These are phyloP conservation scores for Byasa hedistus DNA, from an alignment of 2,888 invertebrate species.

Conservation along the genomic window DNA sequence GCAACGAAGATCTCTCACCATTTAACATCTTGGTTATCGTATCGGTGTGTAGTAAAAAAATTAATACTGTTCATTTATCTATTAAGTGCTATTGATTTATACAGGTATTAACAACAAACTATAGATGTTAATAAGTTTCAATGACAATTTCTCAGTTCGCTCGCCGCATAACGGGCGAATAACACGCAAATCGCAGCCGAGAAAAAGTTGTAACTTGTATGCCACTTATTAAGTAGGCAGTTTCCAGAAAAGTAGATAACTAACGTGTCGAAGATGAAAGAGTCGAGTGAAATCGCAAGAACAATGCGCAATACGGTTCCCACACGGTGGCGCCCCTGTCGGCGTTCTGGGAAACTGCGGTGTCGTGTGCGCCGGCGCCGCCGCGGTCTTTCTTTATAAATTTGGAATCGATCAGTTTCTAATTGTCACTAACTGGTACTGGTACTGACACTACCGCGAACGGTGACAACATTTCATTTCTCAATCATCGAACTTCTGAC, in stretches of 20 bases:
- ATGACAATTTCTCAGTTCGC: neutral
- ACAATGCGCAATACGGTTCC: constrained; percentile 58
- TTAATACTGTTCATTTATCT: too few relatives aligned
- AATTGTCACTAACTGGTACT: too few relatives aligned
- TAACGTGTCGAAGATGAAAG: constrained; percentile 41
- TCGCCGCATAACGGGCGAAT: neutral
- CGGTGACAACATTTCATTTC: too few relatives aligned
- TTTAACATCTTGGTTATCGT: too few relatives aligned
- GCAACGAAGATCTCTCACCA: too few relatives aligned
- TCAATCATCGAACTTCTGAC: too few relatives aligned
- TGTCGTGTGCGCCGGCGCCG: constrained; percentile 45
- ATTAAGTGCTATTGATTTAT: neutral
- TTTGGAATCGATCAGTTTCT: constrained; percentile 51
- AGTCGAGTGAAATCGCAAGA: constrained; percentile 59
- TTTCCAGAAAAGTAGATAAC: constrained; percentile 31
- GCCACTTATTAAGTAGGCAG: constrained; percentile 10
- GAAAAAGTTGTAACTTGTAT: constrained; percentile 13
- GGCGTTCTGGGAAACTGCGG: constrained; percentile 56
- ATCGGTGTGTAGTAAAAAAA: too few relatives aligned
- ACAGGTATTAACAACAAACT: neutral
- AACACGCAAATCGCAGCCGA: neutral
- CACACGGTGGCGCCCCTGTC: constrained; percentile 59
- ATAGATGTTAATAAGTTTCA: neutral
- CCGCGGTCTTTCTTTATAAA: constrained; percentile 56
- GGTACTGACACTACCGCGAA: too few relatives aligned